Evolutionary conservation across 2,113 vertebrate species (phyloP).

Genomic region (Poicephalus meyeri): DNA sequence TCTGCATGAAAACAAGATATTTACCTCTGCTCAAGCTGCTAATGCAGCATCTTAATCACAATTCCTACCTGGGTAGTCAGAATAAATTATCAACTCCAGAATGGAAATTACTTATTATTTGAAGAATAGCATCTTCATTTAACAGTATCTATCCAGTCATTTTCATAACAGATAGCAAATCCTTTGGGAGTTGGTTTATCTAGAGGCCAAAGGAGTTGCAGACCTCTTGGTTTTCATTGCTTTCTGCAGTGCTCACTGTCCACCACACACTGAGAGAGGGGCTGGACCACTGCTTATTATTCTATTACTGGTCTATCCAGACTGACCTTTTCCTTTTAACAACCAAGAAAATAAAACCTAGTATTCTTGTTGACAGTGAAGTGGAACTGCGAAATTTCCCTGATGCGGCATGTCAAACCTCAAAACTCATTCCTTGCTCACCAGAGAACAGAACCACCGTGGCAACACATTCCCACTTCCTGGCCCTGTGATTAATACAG

Average conservation of each 20-base stretch:
- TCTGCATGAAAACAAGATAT: slow-evolving; percentile 34
- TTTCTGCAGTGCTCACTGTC: neutral
- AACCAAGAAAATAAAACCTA: neutral
- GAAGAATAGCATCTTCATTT: neutral
- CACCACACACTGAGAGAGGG: neutral
- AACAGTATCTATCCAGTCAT: neutral
- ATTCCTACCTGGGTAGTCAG: neutral
- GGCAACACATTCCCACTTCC: neutral
- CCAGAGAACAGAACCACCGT: neutral
- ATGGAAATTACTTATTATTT: neutral
- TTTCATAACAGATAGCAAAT: neutral
- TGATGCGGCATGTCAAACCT: neutral
- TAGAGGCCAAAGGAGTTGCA: neutral
- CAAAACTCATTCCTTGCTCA: neutral
- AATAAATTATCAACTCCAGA: slow-evolving; percentile 4
- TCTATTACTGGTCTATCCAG: neutral
- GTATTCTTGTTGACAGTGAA: neutral
- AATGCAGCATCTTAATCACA: slow-evolving; percentile 28
- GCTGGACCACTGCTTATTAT: neutral
- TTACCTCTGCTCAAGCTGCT: neutral
- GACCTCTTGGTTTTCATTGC: neutral
- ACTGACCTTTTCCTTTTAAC: neutral
- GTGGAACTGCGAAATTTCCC: neutral
- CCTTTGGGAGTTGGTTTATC: neutral
- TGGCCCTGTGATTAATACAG: neutral